Evolutionary conservation across 2,888 invertebrate genomes (phyloP), one percentile per base, ranked within the genome.

Genomic region (Hecatera dysodea): DNA sequence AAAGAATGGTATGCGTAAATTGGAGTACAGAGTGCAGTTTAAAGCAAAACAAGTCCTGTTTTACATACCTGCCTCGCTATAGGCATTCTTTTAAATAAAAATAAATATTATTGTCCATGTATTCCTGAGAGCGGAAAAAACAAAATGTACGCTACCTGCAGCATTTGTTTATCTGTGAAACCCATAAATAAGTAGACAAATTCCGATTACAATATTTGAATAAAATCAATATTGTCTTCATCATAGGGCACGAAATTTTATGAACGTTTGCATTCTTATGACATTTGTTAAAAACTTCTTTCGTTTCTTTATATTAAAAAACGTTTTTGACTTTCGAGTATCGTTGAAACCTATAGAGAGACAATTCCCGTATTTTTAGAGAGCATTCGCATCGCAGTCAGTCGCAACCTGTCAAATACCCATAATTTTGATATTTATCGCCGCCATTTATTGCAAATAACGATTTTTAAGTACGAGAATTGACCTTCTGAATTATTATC

Each of bases 1-100:
- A 78, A 78, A 56, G 63, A 65, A 68, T 57, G 67, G 73, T 44
- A 65, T 78, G 73, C 63, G 79, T 65, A 79, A 65, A 79, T 75
- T 78, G 75, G 77, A 73, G 59, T 60, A 24, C 48, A 63, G 33
- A 57, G 22, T 57, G 78, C 61, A 60, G 48, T 15, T 22, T 46
- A 61, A 48, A 65, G 27, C 56, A 50, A 65, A 65, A 78, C 55
- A 55, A 50, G 22, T 56, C 7, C 52, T 70, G 60, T 65, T 72
- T 72, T 65, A 72, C 72, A 75, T 77, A 61, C 71, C 69, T 70
- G 70, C 1, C 15, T 8, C 33, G 39, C 62, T 8, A 2, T 17
- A 24, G 42, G 57, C 63, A 53, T 52, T 53, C 46, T 66, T 59
- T 75, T 57, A 61, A 33, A 76, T 67, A 56, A 62, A 74, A 70